Conservation (phyloP, 2,888 invertebrate species). For the Andricus quercusramuli region DNA sequence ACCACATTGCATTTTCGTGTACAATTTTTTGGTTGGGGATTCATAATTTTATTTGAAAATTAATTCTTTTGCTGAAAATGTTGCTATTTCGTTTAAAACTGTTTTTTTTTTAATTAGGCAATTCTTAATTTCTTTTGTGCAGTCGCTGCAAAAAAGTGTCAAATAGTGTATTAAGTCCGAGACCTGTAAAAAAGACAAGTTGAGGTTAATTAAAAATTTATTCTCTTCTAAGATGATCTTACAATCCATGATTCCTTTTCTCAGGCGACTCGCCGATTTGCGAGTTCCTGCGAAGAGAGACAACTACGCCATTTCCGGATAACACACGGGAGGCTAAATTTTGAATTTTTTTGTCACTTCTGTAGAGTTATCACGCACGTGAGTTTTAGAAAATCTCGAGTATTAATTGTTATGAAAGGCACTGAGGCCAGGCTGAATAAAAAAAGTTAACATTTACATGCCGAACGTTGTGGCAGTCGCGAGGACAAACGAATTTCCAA, state of each 20-base stretch:
- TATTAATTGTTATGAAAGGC: not conserved
- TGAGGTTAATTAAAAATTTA: not conserved
- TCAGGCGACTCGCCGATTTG: not conserved
- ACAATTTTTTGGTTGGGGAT: too few species aligned
- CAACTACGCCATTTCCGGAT: not conserved
- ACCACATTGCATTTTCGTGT: too few species aligned
- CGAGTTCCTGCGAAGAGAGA: not conserved
- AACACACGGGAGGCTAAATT: not conserved
- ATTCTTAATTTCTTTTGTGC: too few species aligned
- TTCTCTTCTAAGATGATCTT: not conserved
- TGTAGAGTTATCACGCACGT: not conserved
- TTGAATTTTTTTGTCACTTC: slow-evolving; percentile 9
- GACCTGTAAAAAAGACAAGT: not conserved
- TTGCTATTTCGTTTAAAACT: too few species aligned
- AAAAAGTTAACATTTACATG: not conserved
- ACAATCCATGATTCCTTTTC: not conserved
- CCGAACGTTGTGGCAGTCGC: not conserved
- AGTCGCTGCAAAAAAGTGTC: too few species aligned
- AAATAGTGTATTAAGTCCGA: too few species aligned
- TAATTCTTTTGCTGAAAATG: too few species aligned
- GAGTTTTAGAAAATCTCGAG: not conserved
- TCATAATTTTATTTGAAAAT: too few species aligned
- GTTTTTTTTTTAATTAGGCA: too few species aligned
- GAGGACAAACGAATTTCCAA: not conserved
- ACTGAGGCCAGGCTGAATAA: not conserved